Evolutionary conservation across 2,888 invertebrate genomes (phyloP), one percentile per base, ranked within the genome.

Genomic region (Pheosia tremula): DNA sequence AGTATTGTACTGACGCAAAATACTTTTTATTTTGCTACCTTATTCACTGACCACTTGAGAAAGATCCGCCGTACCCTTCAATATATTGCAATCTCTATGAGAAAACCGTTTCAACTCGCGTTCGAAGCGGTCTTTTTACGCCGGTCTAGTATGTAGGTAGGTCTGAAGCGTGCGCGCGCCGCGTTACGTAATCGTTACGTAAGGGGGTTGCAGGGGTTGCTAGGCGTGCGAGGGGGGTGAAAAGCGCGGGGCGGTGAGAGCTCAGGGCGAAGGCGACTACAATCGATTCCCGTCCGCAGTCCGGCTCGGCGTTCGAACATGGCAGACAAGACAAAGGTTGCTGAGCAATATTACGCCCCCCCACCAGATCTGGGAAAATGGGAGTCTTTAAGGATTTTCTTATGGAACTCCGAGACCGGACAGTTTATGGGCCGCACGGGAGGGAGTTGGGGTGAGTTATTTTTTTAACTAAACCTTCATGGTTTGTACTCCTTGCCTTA

Each of bases 341-440:
- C 82, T 64, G 96, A 96, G 87, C 96, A 97, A 92, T 97, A 96
- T 91, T 97, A 97, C 91, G 89, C 96, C 82, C 96, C 96, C 77
- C 97, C 97, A 78, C 96, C 97, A 68, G 96, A 96, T 86, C 95
- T 97, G 80, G 96, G 97, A 75, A 96, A 95, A 95, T 97, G 97
- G 97, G 97, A 97, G 93, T 95, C 96, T 82, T 96, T 98, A 94
- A 95, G 95, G 90, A 94, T 95, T 84, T 98, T 98, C 95, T 89
- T 98, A 76, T 98, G 97, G 97, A 98, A 99, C 94, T 96, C 97
- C 79, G 98, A 98, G 93, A 98, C 98, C 68, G 96, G 96, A 84
- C 97, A 98, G 94, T 96, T 98, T 89, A 94, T 98, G 79, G 98
- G 98, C 80, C 96, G 98, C 80, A 98, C 98, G 69, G 98, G 97